Evolutionary conservation across 2,888 invertebrate species (phyloP).

Genomic region (Quadroppia sp.): DNA sequence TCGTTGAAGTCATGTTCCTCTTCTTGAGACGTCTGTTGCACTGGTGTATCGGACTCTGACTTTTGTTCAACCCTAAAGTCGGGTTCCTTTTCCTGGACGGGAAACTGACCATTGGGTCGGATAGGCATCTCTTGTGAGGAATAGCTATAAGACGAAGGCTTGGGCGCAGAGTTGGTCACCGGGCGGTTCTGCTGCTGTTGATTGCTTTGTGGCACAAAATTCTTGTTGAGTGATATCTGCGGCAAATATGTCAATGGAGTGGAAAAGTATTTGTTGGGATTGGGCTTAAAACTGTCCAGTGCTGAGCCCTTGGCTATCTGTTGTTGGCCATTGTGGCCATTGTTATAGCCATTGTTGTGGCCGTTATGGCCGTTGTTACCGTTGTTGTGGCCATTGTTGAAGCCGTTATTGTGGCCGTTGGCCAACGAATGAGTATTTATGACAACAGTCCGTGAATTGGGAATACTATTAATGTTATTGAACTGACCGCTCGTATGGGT

Average conservation of each 20-base stretch:
- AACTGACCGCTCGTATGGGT: neutral
- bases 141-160: constrained; percentile 18
- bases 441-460: constrained; percentile 1
- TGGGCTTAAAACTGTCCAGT: neutral
- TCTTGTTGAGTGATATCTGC: neutral
- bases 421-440: constrained; percentile 17
- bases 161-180: neutral
- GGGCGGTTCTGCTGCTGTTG: neutral
- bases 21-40: constrained; percentile 29
- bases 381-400: neutral
- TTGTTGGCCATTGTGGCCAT: neutral
- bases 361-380: neutral
- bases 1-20: constrained; percentile 8
- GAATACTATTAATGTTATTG: neutral
- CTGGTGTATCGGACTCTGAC: neutral
- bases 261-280: constrained; percentile 7
- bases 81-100: neutral
- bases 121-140: constrained; percentile 15
- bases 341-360: neutral
- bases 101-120: neutral
- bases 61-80: neutral
- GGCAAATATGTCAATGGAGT: neutral
- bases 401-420: neutral
- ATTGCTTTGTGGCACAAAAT: neutral
- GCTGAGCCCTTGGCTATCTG: neutral